Conservation (phyloP, 2,888 invertebrate species). For the Habrosyne pyritoides region DNA sequence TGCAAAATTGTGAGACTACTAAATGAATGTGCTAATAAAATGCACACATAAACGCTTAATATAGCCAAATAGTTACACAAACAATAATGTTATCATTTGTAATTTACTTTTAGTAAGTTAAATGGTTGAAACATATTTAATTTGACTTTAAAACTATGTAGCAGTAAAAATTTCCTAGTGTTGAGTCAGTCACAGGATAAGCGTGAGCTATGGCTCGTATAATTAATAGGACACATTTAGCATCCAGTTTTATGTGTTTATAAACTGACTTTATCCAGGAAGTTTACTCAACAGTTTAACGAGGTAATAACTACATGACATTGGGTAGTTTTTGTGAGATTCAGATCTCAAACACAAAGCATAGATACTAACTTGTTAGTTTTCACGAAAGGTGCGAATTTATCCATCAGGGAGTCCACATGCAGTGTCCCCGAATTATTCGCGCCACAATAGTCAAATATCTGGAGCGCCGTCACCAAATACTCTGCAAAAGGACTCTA, state of each 20-base stretch:
- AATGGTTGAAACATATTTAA: not conserved
- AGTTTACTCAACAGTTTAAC: not conserved
- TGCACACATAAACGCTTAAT: not conserved
- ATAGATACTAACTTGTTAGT: conserved; percentile 67
- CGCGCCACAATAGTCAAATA: conserved; percentile 73
- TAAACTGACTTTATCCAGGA: not conserved
- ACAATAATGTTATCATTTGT: not conserved
- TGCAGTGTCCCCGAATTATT: conserved; percentile 60
- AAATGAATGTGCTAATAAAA: not conserved
- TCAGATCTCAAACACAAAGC: not conserved
- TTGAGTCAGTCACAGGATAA: conserved; percentile 2
- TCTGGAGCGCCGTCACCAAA: conserved; percentile 70
- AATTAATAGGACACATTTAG: not conserved
- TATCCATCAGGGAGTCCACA: conserved; percentile 72
- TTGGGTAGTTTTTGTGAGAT: not conserved
- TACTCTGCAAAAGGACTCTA: conserved; percentile 66
- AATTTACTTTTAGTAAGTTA: too few relatives aligned
- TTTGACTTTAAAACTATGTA: not conserved
- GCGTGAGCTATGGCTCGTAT: not conserved
- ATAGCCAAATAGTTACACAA: not conserved
- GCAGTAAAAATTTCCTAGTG: not conserved
- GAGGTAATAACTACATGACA: conserved; percentile 1
- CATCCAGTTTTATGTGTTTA: not conserved
- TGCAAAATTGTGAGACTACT: too few relatives aligned
- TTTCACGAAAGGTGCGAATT: conserved; percentile 72